phyloP scores from a whole-genome alignment of 1,140 invertebrate species.

The Sinonovacula constricta region DNA sequence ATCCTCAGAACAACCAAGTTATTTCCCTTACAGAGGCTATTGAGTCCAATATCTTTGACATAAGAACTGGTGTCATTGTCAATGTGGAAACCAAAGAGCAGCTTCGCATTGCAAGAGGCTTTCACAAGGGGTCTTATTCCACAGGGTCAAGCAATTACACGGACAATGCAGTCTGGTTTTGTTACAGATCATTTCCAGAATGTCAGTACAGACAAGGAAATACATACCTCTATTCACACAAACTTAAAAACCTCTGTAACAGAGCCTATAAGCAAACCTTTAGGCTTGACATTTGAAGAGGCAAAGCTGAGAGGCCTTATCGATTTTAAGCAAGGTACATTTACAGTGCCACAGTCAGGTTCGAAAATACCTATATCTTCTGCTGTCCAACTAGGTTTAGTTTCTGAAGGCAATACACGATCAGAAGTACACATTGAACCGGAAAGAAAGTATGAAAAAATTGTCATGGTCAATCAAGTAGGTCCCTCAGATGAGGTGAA shows the following conservation, averaged over 20 bases:
- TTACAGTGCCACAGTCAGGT: slow-evolving; percentile 89
- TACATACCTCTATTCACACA: slow-evolving; percentile 40
- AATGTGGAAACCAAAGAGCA: slow-evolving; percentile 65
- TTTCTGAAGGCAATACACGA: slow-evolving; percentile 50
- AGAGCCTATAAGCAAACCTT: slow-evolving; percentile 33
- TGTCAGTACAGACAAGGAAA: slow-evolving; percentile 30
- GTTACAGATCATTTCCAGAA: slow-evolving; percentile 47
- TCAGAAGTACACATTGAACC: slow-evolving; percentile 21
- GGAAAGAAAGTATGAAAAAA: slow-evolving; percentile 47
- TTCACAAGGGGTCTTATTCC: slow-evolving; percentile 71
- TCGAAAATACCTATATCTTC: slow-evolving; percentile 88
- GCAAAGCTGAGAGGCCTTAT: slow-evolving; percentile 82
- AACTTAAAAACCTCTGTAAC: slow-evolving; percentile 41
- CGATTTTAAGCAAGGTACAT: slow-evolving; percentile 85
- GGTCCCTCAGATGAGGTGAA: slow-evolving; percentile 50
- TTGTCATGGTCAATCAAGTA: slow-evolving; percentile 35
- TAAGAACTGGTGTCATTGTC: slow-evolving; percentile 86
- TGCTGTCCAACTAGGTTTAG: slow-evolving; percentile 84
- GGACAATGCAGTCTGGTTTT: slow-evolving; percentile 46
- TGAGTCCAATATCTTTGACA: slow-evolving; percentile 90
- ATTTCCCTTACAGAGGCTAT: slow-evolving; percentile 91
- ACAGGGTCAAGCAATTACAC: slow-evolving; percentile 46
- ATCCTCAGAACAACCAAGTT: slow-evolving; percentile 78
- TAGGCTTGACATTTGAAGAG: slow-evolving; percentile 57
- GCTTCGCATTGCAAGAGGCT: slow-evolving; percentile 70